These are phyloP conservation scores for fruit fly (Drosophila melanogaster) DNA, from an alignment of 1,140 invertebrate species.

Conservation along the genomic window DNA sequence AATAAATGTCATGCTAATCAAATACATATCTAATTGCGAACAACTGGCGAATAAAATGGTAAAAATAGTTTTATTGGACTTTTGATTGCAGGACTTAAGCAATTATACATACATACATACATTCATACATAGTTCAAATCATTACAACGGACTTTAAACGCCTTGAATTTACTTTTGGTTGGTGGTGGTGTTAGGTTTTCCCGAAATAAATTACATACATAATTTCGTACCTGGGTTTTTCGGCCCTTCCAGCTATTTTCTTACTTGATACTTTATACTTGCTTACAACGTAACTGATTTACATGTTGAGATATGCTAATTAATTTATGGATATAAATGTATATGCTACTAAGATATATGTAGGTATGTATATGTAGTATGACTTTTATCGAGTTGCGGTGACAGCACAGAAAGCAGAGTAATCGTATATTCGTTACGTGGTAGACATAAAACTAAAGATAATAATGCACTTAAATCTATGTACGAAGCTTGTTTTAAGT, in stretches of 20 bases:
- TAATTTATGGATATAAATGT: constrained; percentile 19
- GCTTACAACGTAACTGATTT: constrained; percentile 44
- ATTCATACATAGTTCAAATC: constrained; percentile 15
- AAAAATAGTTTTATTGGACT: constrained; percentile 48
- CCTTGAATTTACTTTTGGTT: constrained; percentile 2
- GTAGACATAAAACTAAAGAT: constrained; percentile 32
- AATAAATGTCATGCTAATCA: too few species aligned
- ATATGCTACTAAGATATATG: constrained; percentile 31
- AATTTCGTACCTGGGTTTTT: constrained; percentile 7
- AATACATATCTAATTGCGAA: not conserved
- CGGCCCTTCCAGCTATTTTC: not conserved
- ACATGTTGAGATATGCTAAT: constrained; percentile 40
- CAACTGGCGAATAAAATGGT: constrained; percentile 21
- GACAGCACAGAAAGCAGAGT: constrained; percentile 41
- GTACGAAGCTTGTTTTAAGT: not conserved
- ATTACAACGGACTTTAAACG: constrained; percentile 22
- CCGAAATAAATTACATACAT: constrained; percentile 46
- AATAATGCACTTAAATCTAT: constrained; percentile 17
- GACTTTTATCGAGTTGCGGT: constrained; percentile 64
- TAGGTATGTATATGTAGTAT: constrained; percentile 42
- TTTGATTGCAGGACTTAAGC: constrained; percentile 28
- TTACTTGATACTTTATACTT: constrained; percentile 6
- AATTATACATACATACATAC: constrained; percentile 3
- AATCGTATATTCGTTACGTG: constrained; percentile 8
- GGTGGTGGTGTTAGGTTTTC: not conserved